phyloP scores from a whole-genome alignment of 2,113 vertebrate genomes.

The Trichechus manatus region DNA sequence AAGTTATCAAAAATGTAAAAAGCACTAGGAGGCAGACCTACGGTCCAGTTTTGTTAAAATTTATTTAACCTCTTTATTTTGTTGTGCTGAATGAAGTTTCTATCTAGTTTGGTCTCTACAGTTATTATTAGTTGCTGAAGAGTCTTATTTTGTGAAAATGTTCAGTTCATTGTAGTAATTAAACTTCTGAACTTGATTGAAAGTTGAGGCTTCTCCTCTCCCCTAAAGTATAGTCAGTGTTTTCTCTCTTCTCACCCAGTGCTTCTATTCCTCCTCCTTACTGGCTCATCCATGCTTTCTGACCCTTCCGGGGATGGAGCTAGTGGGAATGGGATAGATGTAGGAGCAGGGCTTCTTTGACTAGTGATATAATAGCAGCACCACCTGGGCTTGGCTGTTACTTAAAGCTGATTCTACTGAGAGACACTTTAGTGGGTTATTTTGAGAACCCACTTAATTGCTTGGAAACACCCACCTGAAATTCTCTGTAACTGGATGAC shows the following conservation, averaged over 20 bases:
- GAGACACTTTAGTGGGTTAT: not conserved
- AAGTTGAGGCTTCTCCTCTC: not conserved
- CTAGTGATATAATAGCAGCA: not conserved
- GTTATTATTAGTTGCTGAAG: not conserved
- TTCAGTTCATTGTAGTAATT: not conserved
- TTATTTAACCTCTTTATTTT: not conserved
- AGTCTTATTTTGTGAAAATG: not conserved
- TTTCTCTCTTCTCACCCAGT: not conserved
- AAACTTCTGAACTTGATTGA: not conserved
- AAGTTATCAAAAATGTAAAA: slow-evolving; percentile 18
- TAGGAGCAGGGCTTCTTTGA: not conserved
- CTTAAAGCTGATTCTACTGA: not conserved
- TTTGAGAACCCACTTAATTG: not conserved
- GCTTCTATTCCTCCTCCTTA: not conserved
- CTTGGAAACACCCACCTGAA: not conserved
- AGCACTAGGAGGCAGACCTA: not conserved
- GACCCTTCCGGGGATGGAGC: not conserved
- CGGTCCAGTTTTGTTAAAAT: not conserved
- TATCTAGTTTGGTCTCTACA: not conserved
- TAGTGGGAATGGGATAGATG: not conserved
- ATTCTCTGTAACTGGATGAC: not conserved
- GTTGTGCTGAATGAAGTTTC: not conserved
- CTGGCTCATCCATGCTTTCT: not conserved
- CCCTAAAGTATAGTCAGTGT: not conserved
- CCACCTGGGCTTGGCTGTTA: not conserved